These are phyloP conservation scores for Apis dorsata DNA, from an alignment of 1,140 invertebrate genomes.

Conservation along the genomic window DNA sequence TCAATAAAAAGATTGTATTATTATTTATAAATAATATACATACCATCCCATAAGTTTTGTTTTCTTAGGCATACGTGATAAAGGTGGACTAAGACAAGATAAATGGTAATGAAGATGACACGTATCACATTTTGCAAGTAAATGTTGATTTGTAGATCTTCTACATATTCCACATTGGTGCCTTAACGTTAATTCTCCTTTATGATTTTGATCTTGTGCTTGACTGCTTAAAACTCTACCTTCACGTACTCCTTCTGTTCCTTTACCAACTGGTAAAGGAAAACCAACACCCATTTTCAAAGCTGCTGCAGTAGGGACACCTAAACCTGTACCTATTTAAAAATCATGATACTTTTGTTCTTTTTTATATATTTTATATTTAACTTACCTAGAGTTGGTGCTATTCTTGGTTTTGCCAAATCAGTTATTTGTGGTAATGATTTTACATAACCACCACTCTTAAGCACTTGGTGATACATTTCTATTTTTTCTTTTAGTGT, in stretches of 20 bases:
- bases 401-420: conserved; percentile 71
- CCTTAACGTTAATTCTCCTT: conserved; percentile 76
- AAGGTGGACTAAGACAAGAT: conserved; percentile 94
- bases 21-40: conserved; percentile 56
- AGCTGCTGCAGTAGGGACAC: conserved; percentile 88
- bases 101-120: conserved; percentile 96
- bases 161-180: conserved; percentile 91
- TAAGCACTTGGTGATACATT: conserved; percentile 73
- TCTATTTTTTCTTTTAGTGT: conserved; percentile 82
- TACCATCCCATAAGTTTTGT: conserved; percentile 96
- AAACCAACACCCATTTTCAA: conserved; percentile 91
- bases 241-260: conserved; percentile 79
- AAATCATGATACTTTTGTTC: conserved; percentile 13
- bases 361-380: not conserved
- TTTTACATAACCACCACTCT: conserved; percentile 72
- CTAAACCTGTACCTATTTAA: conserved; percentile 70
- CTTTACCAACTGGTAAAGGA: conserved; percentile 83
- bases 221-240: conserved; percentile 82
- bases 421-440: conserved; percentile 71
- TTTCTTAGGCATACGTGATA: conserved; percentile 96
- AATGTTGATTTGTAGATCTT: conserved; percentile 89
- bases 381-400: conserved; percentile 69
- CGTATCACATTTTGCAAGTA: conserved; percentile 96
- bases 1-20: conserved; percentile 12
- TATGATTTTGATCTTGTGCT: conserved; percentile 83